Percentiles rank a stretch among this genome's conserved stretches.
These are phyloP conservation scores for Halcyon senegalensis DNA, from an alignment of 2,113 vertebrate genomes.

Conservation along the genomic window DNA sequence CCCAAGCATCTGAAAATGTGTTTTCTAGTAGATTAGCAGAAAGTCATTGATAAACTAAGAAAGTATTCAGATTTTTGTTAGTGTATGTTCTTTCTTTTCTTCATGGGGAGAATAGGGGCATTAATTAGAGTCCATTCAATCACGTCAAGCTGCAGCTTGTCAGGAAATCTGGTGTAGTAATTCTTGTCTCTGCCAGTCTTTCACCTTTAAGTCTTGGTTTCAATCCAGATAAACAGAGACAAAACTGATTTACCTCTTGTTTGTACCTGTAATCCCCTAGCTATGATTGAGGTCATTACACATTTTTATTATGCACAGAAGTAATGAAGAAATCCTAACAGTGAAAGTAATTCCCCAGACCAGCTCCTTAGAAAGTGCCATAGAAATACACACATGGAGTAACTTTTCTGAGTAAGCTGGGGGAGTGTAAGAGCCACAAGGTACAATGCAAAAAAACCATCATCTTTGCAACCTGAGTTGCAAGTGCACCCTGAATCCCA, in stretches of 20 bases:
- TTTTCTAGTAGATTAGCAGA: neutral
- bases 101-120: neutral
- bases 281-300: neutral
- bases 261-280: neutral
- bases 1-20: neutral
- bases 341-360: neutral
- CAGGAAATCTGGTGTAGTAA: neutral
- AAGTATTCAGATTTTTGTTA: neutral
- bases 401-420: neutral
- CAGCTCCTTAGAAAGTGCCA: neutral
- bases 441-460: neutral
- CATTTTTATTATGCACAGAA: neutral
- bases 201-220: neutral
- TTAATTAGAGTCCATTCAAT: neutral
- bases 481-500: neutral
- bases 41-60: neutral
- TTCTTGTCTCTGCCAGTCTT: neutral
- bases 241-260: neutral
- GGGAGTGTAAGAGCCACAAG: neutral
- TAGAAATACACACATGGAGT: neutral
- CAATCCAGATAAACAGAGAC: neutral
- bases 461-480: neutral
- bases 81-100: neutral
- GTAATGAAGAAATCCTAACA: neutral
- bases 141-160: neutral